Evolutionary conservation across 2,113 vertebrate genomes (phyloP).

Genomic region (Platycercus adscitus): DNA sequence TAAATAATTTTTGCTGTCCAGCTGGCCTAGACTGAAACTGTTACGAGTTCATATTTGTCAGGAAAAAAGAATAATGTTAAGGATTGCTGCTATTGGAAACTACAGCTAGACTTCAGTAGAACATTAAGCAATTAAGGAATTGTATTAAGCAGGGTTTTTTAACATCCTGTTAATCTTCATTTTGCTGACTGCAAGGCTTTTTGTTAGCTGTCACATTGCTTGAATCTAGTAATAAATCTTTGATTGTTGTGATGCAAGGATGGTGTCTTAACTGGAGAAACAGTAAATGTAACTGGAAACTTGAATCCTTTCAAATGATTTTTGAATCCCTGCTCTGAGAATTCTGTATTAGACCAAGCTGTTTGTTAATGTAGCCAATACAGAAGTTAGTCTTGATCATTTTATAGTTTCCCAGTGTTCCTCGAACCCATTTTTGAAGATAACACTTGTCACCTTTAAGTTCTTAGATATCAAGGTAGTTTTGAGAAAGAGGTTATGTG

Average conservation of each 20-base stretch:
- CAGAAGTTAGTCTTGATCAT: not conserved
- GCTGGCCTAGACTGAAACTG: not conserved
- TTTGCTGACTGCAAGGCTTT: slow-evolving; percentile 13
- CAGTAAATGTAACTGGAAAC: not conserved
- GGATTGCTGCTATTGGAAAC: not conserved
- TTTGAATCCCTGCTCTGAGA: not conserved
- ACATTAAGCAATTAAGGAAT: not conserved
- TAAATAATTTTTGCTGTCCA: not conserved
- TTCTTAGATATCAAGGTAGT: not conserved
- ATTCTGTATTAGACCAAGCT: not conserved
- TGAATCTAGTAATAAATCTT: not conserved
- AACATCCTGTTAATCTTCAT: not conserved
- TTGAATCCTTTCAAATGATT: not conserved
- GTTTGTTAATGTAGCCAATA: not conserved
- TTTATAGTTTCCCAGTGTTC: not conserved
- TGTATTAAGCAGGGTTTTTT: not conserved
- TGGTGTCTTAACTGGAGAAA: not conserved
- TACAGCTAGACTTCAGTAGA: not conserved
- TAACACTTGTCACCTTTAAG: not conserved
- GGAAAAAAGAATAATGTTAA: not conserved
- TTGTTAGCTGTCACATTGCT: not conserved
- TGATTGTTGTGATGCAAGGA: not conserved
- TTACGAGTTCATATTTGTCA: not conserved
- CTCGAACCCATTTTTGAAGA: not conserved
- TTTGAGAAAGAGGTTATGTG: not conserved